phyloP scores from a whole-genome alignment of 2,888 invertebrate species.

The Spilarctia lutea region DNA sequence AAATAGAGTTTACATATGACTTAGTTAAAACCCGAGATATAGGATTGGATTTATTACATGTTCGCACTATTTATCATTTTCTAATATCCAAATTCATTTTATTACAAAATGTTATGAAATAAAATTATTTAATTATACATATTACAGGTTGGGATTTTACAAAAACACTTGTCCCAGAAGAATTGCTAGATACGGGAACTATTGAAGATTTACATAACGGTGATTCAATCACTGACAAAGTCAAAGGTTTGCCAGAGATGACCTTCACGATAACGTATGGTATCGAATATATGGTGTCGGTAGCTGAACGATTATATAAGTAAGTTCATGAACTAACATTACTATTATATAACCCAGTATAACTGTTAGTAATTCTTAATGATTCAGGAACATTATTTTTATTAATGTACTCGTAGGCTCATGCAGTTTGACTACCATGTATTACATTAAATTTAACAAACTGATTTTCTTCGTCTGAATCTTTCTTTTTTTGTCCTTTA shows the following conservation, averaged over 20 bases:
- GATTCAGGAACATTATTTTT: no score
- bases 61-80: no score
- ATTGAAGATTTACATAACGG: slow-evolving; percentile 48
- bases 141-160: slow-evolving; percentile 14
- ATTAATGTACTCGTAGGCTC: not conserved
- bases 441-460: not conserved
- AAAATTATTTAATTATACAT: not conserved
- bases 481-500: not conserved
- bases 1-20: no score
- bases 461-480: not conserved
- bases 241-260: slow-evolving; percentile 71
- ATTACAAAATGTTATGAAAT: not conserved
- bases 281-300: slow-evolving; percentile 70
- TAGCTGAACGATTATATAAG: slow-evolving; percentile 73
- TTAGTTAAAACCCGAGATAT: no score
- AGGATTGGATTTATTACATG: no score
- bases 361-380: not conserved
- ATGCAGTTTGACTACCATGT: not conserved
- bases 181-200: slow-evolving; percentile 24
- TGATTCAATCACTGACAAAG: slow-evolving; percentile 62
- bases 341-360: not conserved
- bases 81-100: not conserved
- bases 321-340: slow-evolving; percentile 51
- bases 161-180: slow-evolving; percentile 31
- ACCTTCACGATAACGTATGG: slow-evolving; percentile 69